phyloP scores from a whole-genome alignment of 2,797 vertebrate species.

The Trematomus bernacchii region DNA sequence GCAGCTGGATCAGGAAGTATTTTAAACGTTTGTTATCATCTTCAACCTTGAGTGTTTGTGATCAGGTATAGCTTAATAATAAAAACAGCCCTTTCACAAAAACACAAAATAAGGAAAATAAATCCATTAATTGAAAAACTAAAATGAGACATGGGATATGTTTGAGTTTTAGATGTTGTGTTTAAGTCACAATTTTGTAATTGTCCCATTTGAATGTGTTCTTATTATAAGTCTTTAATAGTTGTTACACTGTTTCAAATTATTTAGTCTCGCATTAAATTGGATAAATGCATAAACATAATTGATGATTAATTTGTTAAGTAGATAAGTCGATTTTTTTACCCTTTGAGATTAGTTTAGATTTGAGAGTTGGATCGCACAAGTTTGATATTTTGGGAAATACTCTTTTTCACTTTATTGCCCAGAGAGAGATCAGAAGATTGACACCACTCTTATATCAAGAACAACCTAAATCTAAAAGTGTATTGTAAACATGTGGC shows the following conservation, averaged over 20 bases:
- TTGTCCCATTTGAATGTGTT: not conserved
- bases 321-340: no score
- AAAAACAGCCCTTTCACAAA: not conserved
- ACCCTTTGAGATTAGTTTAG: no score
- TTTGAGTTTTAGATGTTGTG: not conserved
- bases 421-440: no score
- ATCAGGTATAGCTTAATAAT: slow-evolving; percentile 16
- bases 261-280: not conserved
- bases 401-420: no score
- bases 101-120: not conserved
- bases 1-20: slow-evolving; percentile 25
- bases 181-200: no score
- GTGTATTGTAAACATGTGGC: no score
- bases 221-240: not conserved
- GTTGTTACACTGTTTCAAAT: not conserved
- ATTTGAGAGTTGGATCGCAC: no score
- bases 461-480: no score
- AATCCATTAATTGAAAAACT: not conserved
- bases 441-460: no score
- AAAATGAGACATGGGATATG: not conserved
- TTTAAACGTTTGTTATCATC: slow-evolving; percentile 25
- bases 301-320: no score
- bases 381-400: no score
- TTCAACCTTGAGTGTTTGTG: not conserved
- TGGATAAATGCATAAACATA: not conserved